A percentile compares a stretch with the other conserved stretches of the same genome.
Evolutionary conservation across 1,140 invertebrate species (phyloP).

Genomic region (Aplysia californica): DNA sequence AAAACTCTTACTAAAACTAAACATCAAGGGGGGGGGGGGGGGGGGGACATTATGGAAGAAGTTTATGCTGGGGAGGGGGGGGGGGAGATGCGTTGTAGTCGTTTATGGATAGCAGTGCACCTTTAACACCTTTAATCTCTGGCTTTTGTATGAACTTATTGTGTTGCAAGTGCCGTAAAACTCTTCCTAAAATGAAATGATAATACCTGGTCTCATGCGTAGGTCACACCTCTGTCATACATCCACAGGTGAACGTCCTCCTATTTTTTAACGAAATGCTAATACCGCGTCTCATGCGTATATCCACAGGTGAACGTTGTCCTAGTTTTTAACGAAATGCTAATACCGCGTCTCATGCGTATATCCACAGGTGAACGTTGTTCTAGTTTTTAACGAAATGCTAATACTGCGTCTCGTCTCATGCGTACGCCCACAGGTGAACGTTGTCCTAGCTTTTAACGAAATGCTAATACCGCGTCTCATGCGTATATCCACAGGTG

Average conservation of each 20-base stretch:
- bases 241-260: background rate
- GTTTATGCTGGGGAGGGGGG: background rate
- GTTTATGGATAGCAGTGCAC: background rate
- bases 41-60: too few relatives aligned
- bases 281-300: too few relatives aligned
- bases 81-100: background rate
- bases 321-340: background rate
- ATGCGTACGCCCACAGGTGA: background rate
- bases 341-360: background rate
- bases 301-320: background rate
- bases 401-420: background rate
- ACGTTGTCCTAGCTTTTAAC: background rate
- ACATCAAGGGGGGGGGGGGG: too few relatives aligned
- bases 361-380: background rate
- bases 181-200: background rate
- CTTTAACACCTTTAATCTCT: background rate
- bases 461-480: background rate
- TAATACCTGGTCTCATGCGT: background rate
- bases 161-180: too few relatives aligned
- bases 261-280: background rate
- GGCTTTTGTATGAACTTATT: too few relatives aligned
- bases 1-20: too few relatives aligned
- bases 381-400: too few relatives aligned
- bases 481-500: constrained; percentile 73
- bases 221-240: too few relatives aligned